Conservation (phyloP, 1,140 invertebrate species). For the Oreohelix idahoensis region DNA sequence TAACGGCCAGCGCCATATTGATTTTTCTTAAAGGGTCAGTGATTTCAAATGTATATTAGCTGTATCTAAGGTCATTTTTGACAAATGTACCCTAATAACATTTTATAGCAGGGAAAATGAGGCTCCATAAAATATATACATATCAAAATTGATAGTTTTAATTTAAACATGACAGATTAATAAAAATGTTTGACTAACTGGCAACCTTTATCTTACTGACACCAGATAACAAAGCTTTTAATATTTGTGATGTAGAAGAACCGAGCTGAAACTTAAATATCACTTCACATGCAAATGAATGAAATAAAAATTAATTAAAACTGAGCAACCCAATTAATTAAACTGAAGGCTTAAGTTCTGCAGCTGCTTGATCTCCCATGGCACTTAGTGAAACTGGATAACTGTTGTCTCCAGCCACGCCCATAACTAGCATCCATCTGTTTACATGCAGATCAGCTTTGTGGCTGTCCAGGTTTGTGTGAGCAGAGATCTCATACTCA, state of each 20-base stretch:
- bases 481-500: constrained; percentile 69
- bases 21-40: no score
- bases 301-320: not conserved
- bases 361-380: constrained; percentile 22
- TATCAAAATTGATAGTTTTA: no score
- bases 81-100: no score
- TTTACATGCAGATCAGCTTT: constrained; percentile 70
- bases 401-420: constrained; percentile 52
- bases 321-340: constrained; percentile 3
- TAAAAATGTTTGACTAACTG: no score
- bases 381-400: constrained; percentile 20
- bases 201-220: not conserved
- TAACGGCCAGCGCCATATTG: no score
- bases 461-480: constrained; percentile 69
- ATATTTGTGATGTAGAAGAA: not conserved
- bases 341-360: constrained; percentile 32
- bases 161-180: no score
- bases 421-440: constrained; percentile 66
- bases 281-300: not conserved
- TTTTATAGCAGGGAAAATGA: no score
- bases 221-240: not conserved
- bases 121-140: no score
- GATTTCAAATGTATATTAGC: no score
- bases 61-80: no score
- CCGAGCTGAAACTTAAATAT: not conserved